These are phyloP conservation scores for Caradrina kadenii DNA, from an alignment of 2,888 invertebrate species.

Conservation along the genomic window DNA sequence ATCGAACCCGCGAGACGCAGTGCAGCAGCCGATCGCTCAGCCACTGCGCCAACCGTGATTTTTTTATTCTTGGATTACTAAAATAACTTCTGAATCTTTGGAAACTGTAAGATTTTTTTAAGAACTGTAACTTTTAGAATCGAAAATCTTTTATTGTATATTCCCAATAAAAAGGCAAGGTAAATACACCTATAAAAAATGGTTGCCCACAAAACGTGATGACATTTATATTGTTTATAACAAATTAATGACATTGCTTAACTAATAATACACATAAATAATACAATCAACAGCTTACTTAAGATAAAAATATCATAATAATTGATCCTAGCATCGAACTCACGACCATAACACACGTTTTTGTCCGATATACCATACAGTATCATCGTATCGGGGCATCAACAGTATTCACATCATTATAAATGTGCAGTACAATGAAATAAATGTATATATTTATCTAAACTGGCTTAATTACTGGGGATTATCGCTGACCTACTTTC, in stretches of 20 bases:
- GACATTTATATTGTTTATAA: conserved; percentile 24
- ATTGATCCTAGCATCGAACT: conserved; percentile 32
- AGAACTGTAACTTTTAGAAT: too few species aligned
- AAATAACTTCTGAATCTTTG: too few species aligned
- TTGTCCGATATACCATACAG: conserved; percentile 17
- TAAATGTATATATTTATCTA: conserved; percentile 50
- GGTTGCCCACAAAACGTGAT: conserved; percentile 5
- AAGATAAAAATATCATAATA: conserved; percentile 30
- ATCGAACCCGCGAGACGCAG: too few species aligned
- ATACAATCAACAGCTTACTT: conserved; percentile 30
- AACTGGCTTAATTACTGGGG: conserved; percentile 49
- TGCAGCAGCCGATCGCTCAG: too few species aligned
- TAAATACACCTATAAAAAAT: neutral
- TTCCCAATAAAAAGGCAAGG: neutral
- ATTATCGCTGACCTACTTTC: conserved; percentile 32
- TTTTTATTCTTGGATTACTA: too few species aligned
- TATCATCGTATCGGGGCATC: conserved; percentile 40
- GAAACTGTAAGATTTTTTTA: too few species aligned
- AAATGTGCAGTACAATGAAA: conserved; percentile 38
- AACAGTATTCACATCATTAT: conserved; percentile 30
- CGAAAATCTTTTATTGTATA: too few species aligned
- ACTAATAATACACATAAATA: conserved; percentile 19
- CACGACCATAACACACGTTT: conserved; percentile 60
- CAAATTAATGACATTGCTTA: conserved; percentile 4
- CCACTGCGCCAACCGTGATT: too few species aligned